Evolutionary conservation across 1,140 invertebrate genomes (phyloP), one percentile per base, ranked within the genome.

Genomic region (Philotrypesis tridentata): DNA sequence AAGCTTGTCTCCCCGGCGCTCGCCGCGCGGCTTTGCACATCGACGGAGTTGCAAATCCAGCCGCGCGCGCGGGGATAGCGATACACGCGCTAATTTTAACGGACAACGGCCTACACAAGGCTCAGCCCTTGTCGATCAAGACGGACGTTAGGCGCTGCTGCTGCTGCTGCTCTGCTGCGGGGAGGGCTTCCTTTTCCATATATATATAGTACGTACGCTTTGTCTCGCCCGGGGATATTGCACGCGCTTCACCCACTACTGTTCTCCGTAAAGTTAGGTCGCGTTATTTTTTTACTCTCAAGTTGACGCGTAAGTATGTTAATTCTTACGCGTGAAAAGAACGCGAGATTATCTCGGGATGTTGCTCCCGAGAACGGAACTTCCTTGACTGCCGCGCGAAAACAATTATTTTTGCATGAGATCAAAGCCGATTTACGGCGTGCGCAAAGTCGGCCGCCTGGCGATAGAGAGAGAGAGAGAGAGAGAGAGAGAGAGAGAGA

Each of bases 31-130:
- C 75, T 21, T 1, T 61, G 8, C 17, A 79, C 33, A 27, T 60
- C 61, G 70, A 71, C 40, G 61, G 55, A 68, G 23, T 75, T 74
- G 72, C 79, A 81, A 81, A 68, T 74, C 72, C 72, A 67, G 61
- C 61, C 25, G 21, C 3, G 27, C 37, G 23, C 8, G 0, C 23
- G 61, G 76, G 40, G 37, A 17, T 27, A 60, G 61, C 29, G 71
- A 74, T 68, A 74, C 43, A 74, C 25, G 65, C 48, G 72, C 63
- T 76, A 82, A 82, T 82, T 82, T 75, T 74, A 80, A 74, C 71
- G 71, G 55, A 80, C 71, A 80, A 80, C 61, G 61, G 74, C 71
- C 72, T 74, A 63, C 37, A 27, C 68, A 14, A 33, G 63, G 68
- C 67, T 80, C 67, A 80, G 71, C 79, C 73, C 61, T 68, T 74